phyloP scores from a whole-genome alignment of 2,113 vertebrate species.

The Psilopsiagon aurifrons region DNA sequence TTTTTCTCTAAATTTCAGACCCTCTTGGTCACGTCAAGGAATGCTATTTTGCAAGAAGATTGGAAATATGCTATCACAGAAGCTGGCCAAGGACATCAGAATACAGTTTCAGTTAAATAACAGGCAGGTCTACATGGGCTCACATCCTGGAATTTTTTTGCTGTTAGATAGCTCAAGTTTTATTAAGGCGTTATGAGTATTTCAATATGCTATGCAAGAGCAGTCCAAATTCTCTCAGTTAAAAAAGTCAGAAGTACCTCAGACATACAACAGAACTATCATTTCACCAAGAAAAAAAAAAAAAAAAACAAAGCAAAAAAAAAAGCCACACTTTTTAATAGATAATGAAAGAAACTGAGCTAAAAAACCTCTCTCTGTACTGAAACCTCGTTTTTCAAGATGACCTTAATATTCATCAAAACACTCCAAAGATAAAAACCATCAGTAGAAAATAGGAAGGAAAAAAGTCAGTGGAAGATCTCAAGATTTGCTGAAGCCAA shows the following conservation, averaged over 20 bases:
- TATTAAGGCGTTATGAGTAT: background rate
- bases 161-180: background rate
- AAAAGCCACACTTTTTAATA: background rate
- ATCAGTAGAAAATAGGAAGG: background rate
- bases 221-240: background rate
- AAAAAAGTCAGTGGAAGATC: background rate
- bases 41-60: accelerated
- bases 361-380: background rate
- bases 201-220: background rate
- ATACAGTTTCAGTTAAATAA: background rate
- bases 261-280: background rate
- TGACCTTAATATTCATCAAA: background rate
- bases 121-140: background rate
- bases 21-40: background rate
- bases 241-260: background rate
- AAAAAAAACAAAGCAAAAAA: too few species aligned
- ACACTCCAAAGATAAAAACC: background rate
- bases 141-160: background rate
- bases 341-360: background rate
- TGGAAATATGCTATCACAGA: background rate
- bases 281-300: background rate
- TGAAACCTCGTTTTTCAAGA: background rate
- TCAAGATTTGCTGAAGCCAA: background rate
- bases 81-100: background rate
- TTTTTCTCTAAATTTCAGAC: background rate